Evolutionary conservation across 2,113 vertebrate species (phyloP).

Genomic region (Dicaeum eximium): DNA sequence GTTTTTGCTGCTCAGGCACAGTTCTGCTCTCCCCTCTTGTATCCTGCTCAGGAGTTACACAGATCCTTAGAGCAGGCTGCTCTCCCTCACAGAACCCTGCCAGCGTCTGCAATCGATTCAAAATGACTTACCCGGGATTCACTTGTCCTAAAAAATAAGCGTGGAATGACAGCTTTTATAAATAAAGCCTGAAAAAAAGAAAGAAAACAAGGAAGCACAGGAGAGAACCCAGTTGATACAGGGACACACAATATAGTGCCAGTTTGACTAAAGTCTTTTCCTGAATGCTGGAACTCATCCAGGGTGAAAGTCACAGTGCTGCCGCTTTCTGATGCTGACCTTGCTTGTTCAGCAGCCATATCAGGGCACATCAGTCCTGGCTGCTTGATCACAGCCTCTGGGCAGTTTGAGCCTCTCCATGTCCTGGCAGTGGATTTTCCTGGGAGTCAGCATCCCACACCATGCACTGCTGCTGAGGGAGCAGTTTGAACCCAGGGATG

Average conservation of each 20-base stretch:
- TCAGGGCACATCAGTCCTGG: neutral
- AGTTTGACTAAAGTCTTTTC: neutral
- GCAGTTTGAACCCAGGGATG: neutral
- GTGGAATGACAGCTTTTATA: neutral
- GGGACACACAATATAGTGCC: neutral
- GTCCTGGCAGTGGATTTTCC: neutral
- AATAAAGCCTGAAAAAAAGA: neutral
- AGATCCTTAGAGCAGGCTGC: neutral
- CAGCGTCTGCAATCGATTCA: neutral
- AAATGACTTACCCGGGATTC: accelerated
- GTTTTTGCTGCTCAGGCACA: neutral
- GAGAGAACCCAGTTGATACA: neutral
- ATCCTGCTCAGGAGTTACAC: neutral
- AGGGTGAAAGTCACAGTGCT: neutral
- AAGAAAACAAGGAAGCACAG: neutral
- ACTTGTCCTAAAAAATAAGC: neutral
- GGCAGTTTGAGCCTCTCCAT: neutral
- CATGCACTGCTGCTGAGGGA: accelerated
- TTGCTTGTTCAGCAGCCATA: accelerated
- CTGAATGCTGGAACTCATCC: neutral
- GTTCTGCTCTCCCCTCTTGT: neutral
- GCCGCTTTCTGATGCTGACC: neutral
- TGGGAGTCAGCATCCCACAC: neutral
- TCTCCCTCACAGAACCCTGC: neutral
- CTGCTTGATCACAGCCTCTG: neutral